Conservation (phyloP, 1,140 invertebrate genomes). For the Caenorhabditis tropicalis region DNA sequence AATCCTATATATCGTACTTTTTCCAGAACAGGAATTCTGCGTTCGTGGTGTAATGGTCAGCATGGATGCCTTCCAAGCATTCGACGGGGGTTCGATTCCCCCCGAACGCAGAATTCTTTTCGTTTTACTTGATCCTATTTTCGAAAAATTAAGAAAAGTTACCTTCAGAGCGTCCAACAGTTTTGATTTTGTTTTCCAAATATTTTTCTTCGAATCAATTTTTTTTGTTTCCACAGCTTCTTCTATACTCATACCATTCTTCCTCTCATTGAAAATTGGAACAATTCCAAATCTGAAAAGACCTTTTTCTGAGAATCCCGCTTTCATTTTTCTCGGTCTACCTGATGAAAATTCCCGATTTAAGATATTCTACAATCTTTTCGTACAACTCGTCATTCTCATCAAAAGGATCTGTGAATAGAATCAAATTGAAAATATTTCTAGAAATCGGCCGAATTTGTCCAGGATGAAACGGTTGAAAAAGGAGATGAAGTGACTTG, state of each 20-base stretch:
- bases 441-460: background rate
- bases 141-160: background rate
- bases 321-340: background rate
- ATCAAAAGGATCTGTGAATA: constrained; percentile 15
- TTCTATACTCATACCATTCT: background rate
- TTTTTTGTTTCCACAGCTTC: background rate
- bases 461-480: background rate
- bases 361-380: background rate
- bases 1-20: too few species aligned
- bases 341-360: background rate
- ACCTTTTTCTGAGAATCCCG: background rate
- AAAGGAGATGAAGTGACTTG: background rate
- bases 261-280: background rate
- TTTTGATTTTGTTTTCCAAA: background rate
- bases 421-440: background rate
- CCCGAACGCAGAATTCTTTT: constrained; percentile 48
- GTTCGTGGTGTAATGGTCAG: constrained; percentile 73
- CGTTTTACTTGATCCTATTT: background rate
- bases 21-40: too few species aligned
- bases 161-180: background rate
- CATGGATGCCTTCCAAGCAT: constrained; percentile 74
- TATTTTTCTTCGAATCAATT: too few species aligned
- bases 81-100: constrained; percentile 73
- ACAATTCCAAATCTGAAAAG: background rate
- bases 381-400: background rate